These are phyloP conservation scores for Pocillopora grandis DNA, from an alignment of 92 coral and sea anemone genomes.

Conservation along the genomic window DNA sequence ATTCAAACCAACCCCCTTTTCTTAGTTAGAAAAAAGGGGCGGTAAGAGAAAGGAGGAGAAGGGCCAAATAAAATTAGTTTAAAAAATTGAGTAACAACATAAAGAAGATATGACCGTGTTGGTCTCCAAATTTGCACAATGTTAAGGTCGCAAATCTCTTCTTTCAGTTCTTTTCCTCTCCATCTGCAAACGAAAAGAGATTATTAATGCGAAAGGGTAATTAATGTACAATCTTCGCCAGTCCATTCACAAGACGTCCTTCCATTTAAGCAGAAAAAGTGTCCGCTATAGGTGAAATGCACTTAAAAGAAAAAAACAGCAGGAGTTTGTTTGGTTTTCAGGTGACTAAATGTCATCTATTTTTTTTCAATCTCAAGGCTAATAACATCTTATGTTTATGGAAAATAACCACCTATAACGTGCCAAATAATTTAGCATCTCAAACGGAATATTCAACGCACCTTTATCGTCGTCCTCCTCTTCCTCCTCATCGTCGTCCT, in stretches of 20 bases:
- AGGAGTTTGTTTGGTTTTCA: too few relatives aligned
- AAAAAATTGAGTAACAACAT: too few relatives aligned
- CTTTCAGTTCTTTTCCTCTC: conserved; percentile 23
- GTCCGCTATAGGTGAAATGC: too few relatives aligned
- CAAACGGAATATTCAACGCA: not conserved
- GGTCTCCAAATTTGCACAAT: not conserved
- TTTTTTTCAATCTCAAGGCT: too few relatives aligned
- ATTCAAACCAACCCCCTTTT: too few relatives aligned
- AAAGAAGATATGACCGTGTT: not conserved
- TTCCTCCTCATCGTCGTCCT: conserved; percentile 85
- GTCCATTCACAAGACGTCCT: not conserved
- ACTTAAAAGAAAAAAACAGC: too few relatives aligned
- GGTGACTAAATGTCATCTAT: too few relatives aligned
- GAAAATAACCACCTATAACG: too few relatives aligned
- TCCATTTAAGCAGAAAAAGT: not conserved
- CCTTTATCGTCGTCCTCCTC: conserved; percentile 77
- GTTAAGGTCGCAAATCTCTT: conserved; percentile 7
- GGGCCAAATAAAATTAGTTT: too few relatives aligned
- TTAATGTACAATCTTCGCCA: not conserved
- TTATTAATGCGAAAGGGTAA: not conserved
- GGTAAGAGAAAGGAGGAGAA: too few relatives aligned
- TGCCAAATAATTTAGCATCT: not conserved
- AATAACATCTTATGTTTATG: too few relatives aligned
- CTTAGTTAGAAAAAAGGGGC: too few relatives aligned
- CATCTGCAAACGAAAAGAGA: conserved; percentile 19